Evolutionary conservation across 23 tunicate genomes (phyloP), one percentile per base, ranked within the genome.

Genomic region (Halocynthia aurantium): DNA sequence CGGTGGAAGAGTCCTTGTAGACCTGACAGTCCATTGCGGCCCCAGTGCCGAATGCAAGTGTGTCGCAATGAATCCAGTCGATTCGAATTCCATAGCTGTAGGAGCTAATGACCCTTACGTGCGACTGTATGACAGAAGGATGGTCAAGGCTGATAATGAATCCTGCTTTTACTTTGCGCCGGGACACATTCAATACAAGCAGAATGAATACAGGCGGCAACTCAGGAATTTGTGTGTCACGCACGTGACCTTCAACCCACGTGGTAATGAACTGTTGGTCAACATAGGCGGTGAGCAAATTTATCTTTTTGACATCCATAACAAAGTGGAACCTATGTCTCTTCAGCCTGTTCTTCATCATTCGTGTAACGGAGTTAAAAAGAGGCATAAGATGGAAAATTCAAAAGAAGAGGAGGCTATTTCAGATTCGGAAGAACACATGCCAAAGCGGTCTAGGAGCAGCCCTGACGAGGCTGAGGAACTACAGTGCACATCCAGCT

Each of bases 271-370:
- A 71, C 81, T 87, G 12, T 63, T 93, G 12, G 98, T 75, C 0
- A 93, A 93, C 76, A 73, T 93, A 11, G 98, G 98, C 18, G 83
- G 84, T 31, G 98, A 93, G 72, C 94, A 93, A 60, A 81, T 93
- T 9, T 93, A 93, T 61, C 71, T 93, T 52, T 93, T 82, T 72
- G 89, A 93, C 66, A 65, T 93, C 22, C 52, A 86, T 62, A 53
- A 72, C 72, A 81, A 56, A 65, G 66, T 69, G 49, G 53, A 86
- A 22, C 73, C 88, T 55, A 12, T 85, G 52, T 78, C 67, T 22
- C 57, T 74, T 8, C 6, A 65, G 31, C 9, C 70, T 8, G 22
- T 19, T 9, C 22, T 65, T 0, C 13, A 65, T 5, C 19, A 11
- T 9, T 9, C 70, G 9, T 20, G 49, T 20, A 65, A 65, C 6